Conservation (phyloP, 2,888 invertebrate species). For the Tiphia femorata region DNA sequence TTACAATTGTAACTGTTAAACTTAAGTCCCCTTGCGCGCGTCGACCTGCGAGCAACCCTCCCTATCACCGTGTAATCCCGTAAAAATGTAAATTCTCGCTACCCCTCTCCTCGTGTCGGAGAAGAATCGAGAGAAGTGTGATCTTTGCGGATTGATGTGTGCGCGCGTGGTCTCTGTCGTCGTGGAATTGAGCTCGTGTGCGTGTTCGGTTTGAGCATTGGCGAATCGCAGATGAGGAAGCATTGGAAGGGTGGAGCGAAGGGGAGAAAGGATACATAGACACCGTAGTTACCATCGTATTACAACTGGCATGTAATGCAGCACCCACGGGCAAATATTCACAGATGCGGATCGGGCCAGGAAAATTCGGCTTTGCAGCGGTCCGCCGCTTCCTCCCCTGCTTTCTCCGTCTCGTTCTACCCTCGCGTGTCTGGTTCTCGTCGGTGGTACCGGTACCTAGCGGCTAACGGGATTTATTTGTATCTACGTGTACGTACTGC, state of each 20-base stretch:
- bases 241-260: not conserved
- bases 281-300: slow-evolving; percentile 31
- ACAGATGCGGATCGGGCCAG: slow-evolving; percentile 51
- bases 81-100: slow-evolving; percentile 61
- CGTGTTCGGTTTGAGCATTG: slow-evolving; percentile 7
- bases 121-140: slow-evolving; percentile 9
- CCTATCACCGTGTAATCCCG: slow-evolving; percentile 52
- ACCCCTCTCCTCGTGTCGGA: slow-evolving; percentile 4
- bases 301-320: slow-evolving; percentile 38
- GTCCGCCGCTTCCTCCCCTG: slow-evolving; percentile 10
- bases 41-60: not conserved
- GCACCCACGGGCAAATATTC: slow-evolving; percentile 57
- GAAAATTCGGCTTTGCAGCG: slow-evolving; percentile 50
- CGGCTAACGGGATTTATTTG: slow-evolving; percentile 57
- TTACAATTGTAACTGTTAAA: slow-evolving; percentile 57
- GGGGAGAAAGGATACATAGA: slow-evolving; percentile 7
- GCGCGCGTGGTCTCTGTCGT: slow-evolving; percentile 3
- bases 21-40: slow-evolving; percentile 44
- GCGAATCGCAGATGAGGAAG: not conserved
- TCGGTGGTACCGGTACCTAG: slow-evolving; percentile 19
- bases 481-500: slow-evolving; percentile 38
- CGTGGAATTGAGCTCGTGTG: not conserved
- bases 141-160: slow-evolving; percentile 9
- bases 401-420: not conserved
- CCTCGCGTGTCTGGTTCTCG: too few relatives aligned